Evolutionary conservation across 2,113 vertebrate species (phyloP).

Genomic region (Chrysemys picta): DNA sequence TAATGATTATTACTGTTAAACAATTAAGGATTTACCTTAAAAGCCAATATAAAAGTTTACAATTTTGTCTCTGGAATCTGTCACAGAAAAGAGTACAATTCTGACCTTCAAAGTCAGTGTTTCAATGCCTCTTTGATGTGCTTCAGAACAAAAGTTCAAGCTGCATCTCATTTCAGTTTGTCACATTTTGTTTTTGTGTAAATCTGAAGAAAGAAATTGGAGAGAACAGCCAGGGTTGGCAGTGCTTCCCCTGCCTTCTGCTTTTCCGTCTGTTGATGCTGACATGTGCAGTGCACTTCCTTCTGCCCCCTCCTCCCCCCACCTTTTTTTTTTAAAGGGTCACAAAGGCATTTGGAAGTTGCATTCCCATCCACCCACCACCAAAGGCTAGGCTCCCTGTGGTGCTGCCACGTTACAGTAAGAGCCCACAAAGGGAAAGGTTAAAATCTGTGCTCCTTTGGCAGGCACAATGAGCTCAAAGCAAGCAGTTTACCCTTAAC

Average conservation of each 20-base stretch:
- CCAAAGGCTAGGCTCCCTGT: not conserved
- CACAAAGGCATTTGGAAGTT: not conserved
- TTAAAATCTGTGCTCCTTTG: slow-evolving; percentile 8
- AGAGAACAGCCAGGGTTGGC: not conserved
- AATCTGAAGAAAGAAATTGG: slow-evolving; percentile 12
- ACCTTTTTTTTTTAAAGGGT: not conserved
- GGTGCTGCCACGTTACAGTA: not conserved
- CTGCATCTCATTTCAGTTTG: not conserved
- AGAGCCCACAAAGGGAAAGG: slow-evolving; percentile 44
- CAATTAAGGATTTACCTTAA: slow-evolving; percentile 31
- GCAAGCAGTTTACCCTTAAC: slow-evolving; percentile 16
- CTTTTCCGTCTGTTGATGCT: slow-evolving; percentile 7
- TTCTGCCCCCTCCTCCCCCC: not conserved
- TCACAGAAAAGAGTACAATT: slow-evolving; percentile 44
- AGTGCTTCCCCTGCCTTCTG: not conserved
- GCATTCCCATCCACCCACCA: not conserved
- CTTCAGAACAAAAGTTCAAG: slow-evolving; percentile 59
- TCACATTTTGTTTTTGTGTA: not conserved
- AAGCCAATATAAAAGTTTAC: slow-evolving; percentile 35
- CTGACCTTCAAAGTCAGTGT: slow-evolving; percentile 45
- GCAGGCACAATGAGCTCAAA: not conserved
- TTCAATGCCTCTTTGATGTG: slow-evolving; percentile 9
- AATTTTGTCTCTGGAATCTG: slow-evolving; percentile 14
- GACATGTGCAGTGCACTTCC: not conserved
- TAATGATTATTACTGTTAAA: not conserved